These are phyloP conservation scores for Diachasma alloeum DNA, from an alignment of 1,140 invertebrate genomes.

Conservation along the genomic window DNA sequence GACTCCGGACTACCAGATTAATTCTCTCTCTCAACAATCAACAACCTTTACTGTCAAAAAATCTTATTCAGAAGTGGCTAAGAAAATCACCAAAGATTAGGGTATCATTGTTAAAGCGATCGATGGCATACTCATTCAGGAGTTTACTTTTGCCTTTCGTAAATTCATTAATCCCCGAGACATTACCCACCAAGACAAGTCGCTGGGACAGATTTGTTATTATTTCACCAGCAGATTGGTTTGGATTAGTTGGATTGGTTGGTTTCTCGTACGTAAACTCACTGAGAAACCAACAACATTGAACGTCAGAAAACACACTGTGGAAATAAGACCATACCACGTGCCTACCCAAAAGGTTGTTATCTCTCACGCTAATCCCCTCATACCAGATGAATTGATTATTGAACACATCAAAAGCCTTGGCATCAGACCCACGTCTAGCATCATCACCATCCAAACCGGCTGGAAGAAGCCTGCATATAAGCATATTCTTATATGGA, in stretches of 20 bases:
- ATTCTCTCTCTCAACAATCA: too few species aligned
- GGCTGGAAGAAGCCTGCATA: not conserved
- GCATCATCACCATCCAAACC: not conserved
- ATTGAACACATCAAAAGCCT: not conserved
- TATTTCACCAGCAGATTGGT: not conserved
- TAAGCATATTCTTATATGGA: not conserved
- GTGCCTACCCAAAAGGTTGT: not conserved
- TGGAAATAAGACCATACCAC: not conserved
- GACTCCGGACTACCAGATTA: too few species aligned
- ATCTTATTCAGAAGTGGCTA: not conserved
- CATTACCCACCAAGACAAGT: not conserved
- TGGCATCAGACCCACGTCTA: not conserved
- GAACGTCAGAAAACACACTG: not conserved
- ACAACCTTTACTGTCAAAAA: too few species aligned
- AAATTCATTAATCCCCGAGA: not conserved
- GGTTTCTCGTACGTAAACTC: not conserved
- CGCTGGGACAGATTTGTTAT: not conserved
- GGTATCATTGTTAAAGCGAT: not conserved
- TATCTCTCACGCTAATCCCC: not conserved
- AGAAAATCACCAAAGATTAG: not conserved
- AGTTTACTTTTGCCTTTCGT: not conserved
- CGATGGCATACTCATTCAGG: not conserved
- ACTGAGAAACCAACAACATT: not conserved
- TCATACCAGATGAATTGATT: not conserved
- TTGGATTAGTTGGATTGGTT: too few species aligned